Base-by-base conservation (phyloP, 2,888 invertebrate genomes). In the Hymenopus coronatus region DNA sequence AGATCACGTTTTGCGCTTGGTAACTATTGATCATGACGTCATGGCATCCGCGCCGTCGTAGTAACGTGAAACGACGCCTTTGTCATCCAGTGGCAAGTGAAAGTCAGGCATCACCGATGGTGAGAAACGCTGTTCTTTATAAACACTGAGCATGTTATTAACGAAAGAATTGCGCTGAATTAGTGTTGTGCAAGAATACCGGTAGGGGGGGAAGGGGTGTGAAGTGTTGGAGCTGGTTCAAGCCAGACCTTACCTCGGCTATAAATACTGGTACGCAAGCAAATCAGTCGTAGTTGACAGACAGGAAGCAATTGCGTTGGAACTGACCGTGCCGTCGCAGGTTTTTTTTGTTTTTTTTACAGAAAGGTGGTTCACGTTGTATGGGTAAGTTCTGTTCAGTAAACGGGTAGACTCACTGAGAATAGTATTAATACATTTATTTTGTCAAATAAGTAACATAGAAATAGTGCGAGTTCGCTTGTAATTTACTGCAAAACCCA, bases 281-380 rank as follows among this genome's bases (percentile, higher is more conserved):
- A 84, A 20, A 28, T 81, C 0, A 27, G 40, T 82, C 40, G 85
- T 9, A 40, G 85, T 46, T 28, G 30, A 12, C 9, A 27, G 20
- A 70, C 54, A 25, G 25, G 20, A 70, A 20, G 85, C 33, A 33
- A 20, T 33, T 28, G 25, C 46, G 15, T 85, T 14, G 40, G n/a
- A 14, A 46, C 85, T 30, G 84, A 25, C 84, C 33, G 33, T 84
- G 33, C n/a, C 28, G 14, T 40, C 54, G 54, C 83, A 85, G 85
- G 33, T 87, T 87, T 84, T 81, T 82, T 70, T 27, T n/a, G n/a
- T n/a, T 85, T 70, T 87, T 87, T 89, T 84, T 84, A 83, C 88
- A 87, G 89, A 83, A 87, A 90, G 90, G 89, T 90, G 89, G 90
- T 90, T 83, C 30, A 33, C 89, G 84, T 90, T 90, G 89, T 90